A percentile compares a stretch with the other conserved stretches of the same genome.
Evolutionary conservation across 2,888 invertebrate genomes (phyloP).

Genomic region (Clivina fossor): DNA sequence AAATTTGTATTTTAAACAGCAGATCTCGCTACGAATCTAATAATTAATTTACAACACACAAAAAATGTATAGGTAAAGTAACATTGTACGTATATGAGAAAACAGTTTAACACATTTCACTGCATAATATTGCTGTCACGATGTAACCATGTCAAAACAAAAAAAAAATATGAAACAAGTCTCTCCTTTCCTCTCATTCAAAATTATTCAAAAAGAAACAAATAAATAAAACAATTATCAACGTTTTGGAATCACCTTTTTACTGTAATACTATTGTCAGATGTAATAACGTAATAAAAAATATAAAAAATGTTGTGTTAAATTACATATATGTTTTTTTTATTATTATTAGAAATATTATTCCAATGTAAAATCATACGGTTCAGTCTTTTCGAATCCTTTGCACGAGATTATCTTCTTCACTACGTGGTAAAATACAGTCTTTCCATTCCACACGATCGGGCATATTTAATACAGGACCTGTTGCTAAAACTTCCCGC

Average conservation of each 20-base stretch:
- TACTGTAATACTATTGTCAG: slow-evolving; percentile 51
- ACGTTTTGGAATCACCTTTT: slow-evolving; percentile 50
- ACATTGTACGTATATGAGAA: slow-evolving; percentile 28
- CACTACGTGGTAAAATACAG: slow-evolving; percentile 72
- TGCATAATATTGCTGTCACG: slow-evolving; percentile 30
- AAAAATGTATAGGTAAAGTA: slow-evolving; percentile 30
- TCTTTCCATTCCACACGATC: slow-evolving; percentile 91
- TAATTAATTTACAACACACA: too few relatives aligned
- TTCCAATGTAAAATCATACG: slow-evolving; percentile 72
- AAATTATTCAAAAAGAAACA: slow-evolving; percentile 20
- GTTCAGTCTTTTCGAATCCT: slow-evolving; percentile 70
- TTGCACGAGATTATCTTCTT: slow-evolving; percentile 71
- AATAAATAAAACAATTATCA: slow-evolving; percentile 45
- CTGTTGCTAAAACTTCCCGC: slow-evolving; percentile 84
- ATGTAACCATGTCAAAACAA: slow-evolving; percentile 19
- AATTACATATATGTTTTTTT: slow-evolving; percentile 23
- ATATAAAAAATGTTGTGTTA: slow-evolving; percentile 50
- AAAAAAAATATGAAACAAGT: slow-evolving; percentile 11
- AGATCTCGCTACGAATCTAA: too few relatives aligned
- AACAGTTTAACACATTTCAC: slow-evolving; percentile 22
- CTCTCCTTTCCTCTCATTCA: slow-evolving; percentile 26
- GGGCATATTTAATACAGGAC: slow-evolving; percentile 79
- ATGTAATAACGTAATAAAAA: slow-evolving; percentile 46
- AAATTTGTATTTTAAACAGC: too few relatives aligned
- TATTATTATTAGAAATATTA: slow-evolving; percentile 44